Evolutionary conservation across 2,888 invertebrate genomes (phyloP).

Genomic region (Gastrophysa polygoni): DNA sequence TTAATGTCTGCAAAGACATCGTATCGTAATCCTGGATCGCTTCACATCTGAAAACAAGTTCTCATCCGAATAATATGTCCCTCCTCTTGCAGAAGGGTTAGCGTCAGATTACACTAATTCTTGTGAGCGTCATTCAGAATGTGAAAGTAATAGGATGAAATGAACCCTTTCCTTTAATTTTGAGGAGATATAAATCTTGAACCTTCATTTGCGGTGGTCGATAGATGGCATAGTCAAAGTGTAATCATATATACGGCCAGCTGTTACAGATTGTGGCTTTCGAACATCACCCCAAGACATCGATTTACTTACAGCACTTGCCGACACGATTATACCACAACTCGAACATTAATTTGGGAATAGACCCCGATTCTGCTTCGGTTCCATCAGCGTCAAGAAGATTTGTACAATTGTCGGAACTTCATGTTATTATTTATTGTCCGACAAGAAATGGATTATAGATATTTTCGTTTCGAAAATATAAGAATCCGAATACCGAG

Average conservation of each 20-base stretch:
- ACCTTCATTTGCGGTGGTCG: slow-evolving; percentile 56
- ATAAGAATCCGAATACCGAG: too few relatives aligned
- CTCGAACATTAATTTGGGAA: slow-evolving; percentile 28
- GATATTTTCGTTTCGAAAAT: too few relatives aligned
- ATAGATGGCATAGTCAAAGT: slow-evolving; percentile 47
- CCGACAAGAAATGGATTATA: too few relatives aligned
- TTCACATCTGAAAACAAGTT: slow-evolving; percentile 2
- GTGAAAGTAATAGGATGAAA: slow-evolving; percentile 57
- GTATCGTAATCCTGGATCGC: neutral
- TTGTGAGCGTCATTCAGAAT: slow-evolving; percentile 46
- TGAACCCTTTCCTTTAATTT: slow-evolving; percentile 59
- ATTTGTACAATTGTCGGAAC: too few relatives aligned
- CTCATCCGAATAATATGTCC: slow-evolving; percentile 14
- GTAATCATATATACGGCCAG: slow-evolving; percentile 52
- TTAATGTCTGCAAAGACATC: neutral
- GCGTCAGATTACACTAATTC: slow-evolving; percentile 36
- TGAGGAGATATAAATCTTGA: slow-evolving; percentile 58
- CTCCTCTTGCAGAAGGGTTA: slow-evolving; percentile 19
- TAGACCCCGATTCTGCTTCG: slow-evolving; percentile 17
- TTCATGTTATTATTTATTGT: too few relatives aligned
- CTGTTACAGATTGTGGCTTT: slow-evolving; percentile 49
- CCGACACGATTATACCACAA: slow-evolving; percentile 32
- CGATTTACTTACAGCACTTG: slow-evolving; percentile 31
- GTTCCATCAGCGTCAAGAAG: slow-evolving; percentile 4
- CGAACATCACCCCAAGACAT: slow-evolving; percentile 38